Evolutionary conservation across 2,888 invertebrate genomes (phyloP).

Genomic region (Ashinkailepas kermadecensis): DNA sequence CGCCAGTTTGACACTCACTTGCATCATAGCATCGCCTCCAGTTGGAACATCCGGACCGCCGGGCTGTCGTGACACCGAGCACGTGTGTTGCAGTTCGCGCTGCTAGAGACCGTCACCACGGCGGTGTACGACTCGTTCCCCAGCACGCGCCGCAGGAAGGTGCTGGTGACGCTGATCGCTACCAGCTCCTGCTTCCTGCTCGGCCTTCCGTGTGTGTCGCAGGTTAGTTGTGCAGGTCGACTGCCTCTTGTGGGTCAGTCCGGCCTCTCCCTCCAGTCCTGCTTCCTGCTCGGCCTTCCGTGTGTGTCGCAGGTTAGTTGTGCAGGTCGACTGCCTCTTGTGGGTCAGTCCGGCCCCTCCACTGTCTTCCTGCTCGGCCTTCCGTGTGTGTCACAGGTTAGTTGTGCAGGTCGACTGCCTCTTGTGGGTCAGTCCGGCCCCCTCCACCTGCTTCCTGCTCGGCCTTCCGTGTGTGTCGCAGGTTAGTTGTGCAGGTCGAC

Average conservation of each 20-base stretch:
- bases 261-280: conserved; percentile 24
- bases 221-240: conserved; percentile 17
- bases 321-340: too few relatives aligned
- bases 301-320: conserved; percentile 29
- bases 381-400: too few relatives aligned
- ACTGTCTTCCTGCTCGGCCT: too few relatives aligned
- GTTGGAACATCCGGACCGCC: too few relatives aligned
- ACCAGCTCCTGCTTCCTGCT: conserved; percentile 37
- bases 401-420: too few relatives aligned
- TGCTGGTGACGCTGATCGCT: conserved; percentile 32
- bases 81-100: conserved; percentile 53
- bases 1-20: too few relatives aligned
- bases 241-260: too few relatives aligned
- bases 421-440: too few relatives aligned
- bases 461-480: conserved; percentile 32
- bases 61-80: too few relatives aligned
- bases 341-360: too few relatives aligned
- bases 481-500: conserved; percentile 9
- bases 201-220: conserved; percentile 31
- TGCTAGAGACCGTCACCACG: conserved; percentile 61
- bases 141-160: conserved; percentile 39
- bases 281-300: conserved; percentile 36
- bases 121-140: conserved; percentile 53
- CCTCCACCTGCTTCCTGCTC: conserved; percentile 36
- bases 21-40: too few relatives aligned